Base-by-base conservation (phyloP, 2,888 invertebrate genomes). In the Hymenopus coronatus region DNA sequence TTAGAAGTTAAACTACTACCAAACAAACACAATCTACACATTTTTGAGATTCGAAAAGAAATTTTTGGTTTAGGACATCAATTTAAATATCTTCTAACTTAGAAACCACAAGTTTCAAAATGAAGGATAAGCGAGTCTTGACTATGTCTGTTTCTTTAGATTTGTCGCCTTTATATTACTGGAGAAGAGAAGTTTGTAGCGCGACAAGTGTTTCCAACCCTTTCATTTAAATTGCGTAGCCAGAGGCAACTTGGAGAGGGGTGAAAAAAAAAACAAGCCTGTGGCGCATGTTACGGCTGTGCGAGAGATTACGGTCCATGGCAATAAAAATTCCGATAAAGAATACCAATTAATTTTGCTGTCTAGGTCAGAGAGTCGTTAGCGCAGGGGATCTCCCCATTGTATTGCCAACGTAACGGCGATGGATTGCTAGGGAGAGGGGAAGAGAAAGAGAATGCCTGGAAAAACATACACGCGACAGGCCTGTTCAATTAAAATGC, bases 301-400 rank as follows among this genome's bases (percentile, higher is more conserved):
- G 54, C 54, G 54, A 70, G 54, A 70, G 54, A 70, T 70, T 70
- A 82, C 87, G n/a, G 81, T 82, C 87, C 33, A 82, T 82, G 87
- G 87, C 82, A 89, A 89, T 89, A 88, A 88, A 89, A 89, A 88
- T 88, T 88, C 89, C 89, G 82, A 89, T 88, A 89, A 89, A 89
- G 88, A 88, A 89, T 88, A 85, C 83, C 89, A 89, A 89, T 89
- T 89, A 89, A 89, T 89, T 89, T 89, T 85, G 85, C 83, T 89
- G 88, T 85, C 89, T 83, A 28, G 70, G 28, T 88, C 84, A 85
- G 85, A 70, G 54, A 83, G 88, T 54, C 83, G 81, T 88, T 82
- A 81, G 46, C 82, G 40, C 83, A 86, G 85, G 88, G 82, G 83
- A 54, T 40, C 89, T 46, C 83, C 46, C 85, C 85, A 89, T 88